A percentile compares a stretch with the other conserved stretches of the same genome.
Conservation (phyloP, 2,888 invertebrate species). For the Chelonus formosanus region DNA sequence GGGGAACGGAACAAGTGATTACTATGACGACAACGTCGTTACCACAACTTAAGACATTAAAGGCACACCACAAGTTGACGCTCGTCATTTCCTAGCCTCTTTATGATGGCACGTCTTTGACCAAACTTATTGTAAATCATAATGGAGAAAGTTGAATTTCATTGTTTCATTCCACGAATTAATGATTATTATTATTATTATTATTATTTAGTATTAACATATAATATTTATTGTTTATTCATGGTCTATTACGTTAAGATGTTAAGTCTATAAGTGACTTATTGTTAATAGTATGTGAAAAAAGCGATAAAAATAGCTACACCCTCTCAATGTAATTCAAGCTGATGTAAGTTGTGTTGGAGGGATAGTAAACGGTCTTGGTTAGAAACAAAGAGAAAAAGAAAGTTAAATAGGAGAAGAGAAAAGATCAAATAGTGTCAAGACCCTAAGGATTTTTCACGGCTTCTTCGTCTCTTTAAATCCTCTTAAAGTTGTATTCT, state of each 20-base stretch:
- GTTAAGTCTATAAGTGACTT: too few relatives aligned
- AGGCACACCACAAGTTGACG: constrained; percentile 9
- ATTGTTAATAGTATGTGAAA: too few relatives aligned
- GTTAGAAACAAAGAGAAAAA: constrained; percentile 34
- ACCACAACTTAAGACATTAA: neutral
- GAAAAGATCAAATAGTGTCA: constrained; percentile 58
- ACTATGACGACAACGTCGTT: constrained; percentile 3
- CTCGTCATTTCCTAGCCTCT: neutral
- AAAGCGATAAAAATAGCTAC: too few relatives aligned
- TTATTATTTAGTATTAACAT: too few relatives aligned
- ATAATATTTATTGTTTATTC: too few relatives aligned
- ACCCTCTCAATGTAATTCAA: constrained; percentile 23
- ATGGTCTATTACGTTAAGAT: too few relatives aligned
- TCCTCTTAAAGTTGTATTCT: constrained; percentile 66
- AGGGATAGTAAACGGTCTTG: constrained; percentile 39
- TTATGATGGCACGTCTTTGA: too few relatives aligned
- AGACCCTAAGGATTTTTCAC: constrained; percentile 64
- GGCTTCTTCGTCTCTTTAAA: constrained; percentile 63
- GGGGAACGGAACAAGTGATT: neutral
- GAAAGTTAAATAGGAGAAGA: constrained; percentile 21
- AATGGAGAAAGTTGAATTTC: too few relatives aligned
- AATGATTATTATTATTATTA: too few relatives aligned
- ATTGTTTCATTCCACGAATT: too few relatives aligned
- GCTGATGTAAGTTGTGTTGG: constrained; percentile 36
- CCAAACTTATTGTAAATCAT: too few relatives aligned